Evolutionary conservation across 2,888 invertebrate species (phyloP).

Genomic region (Lasius fuliginosus): DNA sequence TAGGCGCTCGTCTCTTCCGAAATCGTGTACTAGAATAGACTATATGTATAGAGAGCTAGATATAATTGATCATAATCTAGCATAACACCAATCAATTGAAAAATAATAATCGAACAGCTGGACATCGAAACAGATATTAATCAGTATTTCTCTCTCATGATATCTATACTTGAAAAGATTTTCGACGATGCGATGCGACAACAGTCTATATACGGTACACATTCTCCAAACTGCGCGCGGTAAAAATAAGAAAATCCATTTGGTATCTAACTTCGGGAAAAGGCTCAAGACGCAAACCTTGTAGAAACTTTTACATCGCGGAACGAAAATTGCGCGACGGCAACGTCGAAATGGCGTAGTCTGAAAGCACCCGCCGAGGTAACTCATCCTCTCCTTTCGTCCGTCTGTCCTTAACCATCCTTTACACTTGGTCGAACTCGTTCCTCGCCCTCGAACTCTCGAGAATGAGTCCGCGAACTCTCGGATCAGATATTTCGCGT

Average conservation of each 20-base stretch:
- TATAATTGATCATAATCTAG: constrained; percentile 4
- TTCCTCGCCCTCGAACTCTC: constrained; percentile 67
- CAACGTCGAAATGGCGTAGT: constrained; percentile 20
- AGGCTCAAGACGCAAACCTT: constrained; percentile 76
- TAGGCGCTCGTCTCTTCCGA: not conserved
- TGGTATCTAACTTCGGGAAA: constrained; percentile 68
- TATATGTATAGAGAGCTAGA: not conserved
- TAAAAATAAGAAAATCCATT: constrained; percentile 67
- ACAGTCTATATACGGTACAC: not conserved
- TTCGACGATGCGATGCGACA: not conserved
- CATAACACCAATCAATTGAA: not conserved
- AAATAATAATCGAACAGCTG: not conserved
- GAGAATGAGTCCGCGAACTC: constrained; percentile 73
- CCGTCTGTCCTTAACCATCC: constrained; percentile 73
- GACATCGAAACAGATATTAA: not conserved
- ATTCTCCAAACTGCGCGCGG: not conserved
- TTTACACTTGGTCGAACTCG: constrained; percentile 69
- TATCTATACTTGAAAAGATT: not conserved
- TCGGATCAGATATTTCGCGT: constrained; percentile 72
- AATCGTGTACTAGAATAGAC: not conserved
- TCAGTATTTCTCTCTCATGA: not conserved
- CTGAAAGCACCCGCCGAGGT: constrained; percentile 63
- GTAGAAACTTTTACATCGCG: constrained; percentile 77
- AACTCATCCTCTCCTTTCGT: constrained; percentile 70
- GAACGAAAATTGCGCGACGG: constrained; percentile 73